Evolutionary conservation across 2,888 invertebrate species (phyloP), one percentile per base, ranked within the genome.

Genomic region (Cremastinae sp.): DNA sequence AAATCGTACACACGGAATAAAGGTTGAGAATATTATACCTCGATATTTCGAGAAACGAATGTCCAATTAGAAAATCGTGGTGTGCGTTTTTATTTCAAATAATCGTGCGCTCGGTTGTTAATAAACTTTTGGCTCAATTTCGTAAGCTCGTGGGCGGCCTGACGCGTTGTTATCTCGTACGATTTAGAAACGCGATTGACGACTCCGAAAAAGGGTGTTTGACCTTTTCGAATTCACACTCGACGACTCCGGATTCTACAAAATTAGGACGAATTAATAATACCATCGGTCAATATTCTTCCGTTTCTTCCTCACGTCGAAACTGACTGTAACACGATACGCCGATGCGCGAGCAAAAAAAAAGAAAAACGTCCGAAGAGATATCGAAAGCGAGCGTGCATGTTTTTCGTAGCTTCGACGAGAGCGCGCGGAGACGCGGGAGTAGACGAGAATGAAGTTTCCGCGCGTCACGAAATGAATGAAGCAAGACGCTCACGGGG

Each of bases 361-460:
- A 28, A 41, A 10, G 2, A 22, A 49, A 54, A 54, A 28, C 1
- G 22, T 22, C 22, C 2, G 10, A 28, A 12, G 14, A n/a, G 28
- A 22, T 4, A 22, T 49, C 62, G 38, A 49, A 43, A 14, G n/a
- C 43, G 61, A 43, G 22, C 10, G 10, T 58, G 38, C 38, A 49
- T 22, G 53, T 45, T 53, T 43, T 49, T 28, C 45, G 43, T 51
- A 54, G 53, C 43, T 70, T 54, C 14, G 20, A 10, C 53, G 45
- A 61, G n/a, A n/a, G n/a, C n/a, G n/a, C n/a, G n/a, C 53, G 70
- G 10, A n/a, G 51, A 36, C 18, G 18, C 58, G 22, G 56, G 28
- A 64, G 45, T 58, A 61, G 73, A 61, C 61, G 73, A 73, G 69
- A 76, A 76, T 70, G 59, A 54, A 73, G 75, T 58, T 69, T 76